Conservation (phyloP, 2,797 vertebrate species). For the Huso huso region DNA sequence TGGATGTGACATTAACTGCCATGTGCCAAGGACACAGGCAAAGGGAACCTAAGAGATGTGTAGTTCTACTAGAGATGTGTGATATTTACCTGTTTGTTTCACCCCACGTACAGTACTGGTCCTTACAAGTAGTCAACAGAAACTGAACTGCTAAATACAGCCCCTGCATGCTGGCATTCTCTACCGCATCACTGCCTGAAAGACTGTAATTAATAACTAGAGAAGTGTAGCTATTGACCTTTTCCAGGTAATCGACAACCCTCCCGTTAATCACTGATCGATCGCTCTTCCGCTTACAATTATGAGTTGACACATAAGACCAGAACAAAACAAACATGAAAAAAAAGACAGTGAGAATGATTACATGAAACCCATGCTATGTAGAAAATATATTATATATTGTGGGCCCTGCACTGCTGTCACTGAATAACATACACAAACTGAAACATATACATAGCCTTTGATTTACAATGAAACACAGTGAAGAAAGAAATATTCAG, state of each 20-base stretch:
- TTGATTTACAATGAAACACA: no score
- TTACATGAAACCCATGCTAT: background rate
- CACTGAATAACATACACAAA: no score
- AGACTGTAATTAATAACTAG: conserved; percentile 63
- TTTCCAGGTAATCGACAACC: conserved; percentile 64
- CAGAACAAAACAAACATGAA: background rate
- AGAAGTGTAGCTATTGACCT: conserved; percentile 67
- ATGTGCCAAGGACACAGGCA: no score
- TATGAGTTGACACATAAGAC: background rate
- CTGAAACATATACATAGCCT: no score
- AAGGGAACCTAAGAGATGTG: conserved; percentile 12
- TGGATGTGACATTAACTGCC: no score
- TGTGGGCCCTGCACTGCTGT: background rate
- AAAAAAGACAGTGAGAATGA: background rate
- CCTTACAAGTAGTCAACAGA: background rate
- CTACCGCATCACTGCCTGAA: conserved; percentile 30
- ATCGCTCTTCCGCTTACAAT: conserved; percentile 46
- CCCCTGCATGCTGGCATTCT: background rate
- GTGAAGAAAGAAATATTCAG: no score
- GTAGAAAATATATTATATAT: background rate
- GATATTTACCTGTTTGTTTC: background rate
- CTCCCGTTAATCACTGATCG: conserved; percentile 58
- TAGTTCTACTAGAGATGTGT: conserved; percentile 2
- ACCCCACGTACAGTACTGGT: background rate
- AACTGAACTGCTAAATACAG: background rate